phyloP scores from a whole-genome alignment of 2,888 invertebrate genomes.

The Lagria hirta region DNA sequence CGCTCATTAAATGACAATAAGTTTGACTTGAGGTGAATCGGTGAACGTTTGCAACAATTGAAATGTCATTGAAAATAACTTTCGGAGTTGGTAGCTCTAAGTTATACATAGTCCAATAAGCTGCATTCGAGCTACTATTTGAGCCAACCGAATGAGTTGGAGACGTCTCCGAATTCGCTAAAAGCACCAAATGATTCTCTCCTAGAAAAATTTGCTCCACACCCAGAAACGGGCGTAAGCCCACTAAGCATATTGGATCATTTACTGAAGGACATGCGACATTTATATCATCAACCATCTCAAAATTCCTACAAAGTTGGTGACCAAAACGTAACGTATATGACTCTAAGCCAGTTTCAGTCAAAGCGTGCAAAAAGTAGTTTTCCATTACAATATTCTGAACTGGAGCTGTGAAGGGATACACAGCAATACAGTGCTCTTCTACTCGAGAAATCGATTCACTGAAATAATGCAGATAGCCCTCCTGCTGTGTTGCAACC shows the following conservation, averaged over 20 bases:
- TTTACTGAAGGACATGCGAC: slow-evolving; percentile 59
- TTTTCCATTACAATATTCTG: slow-evolving; percentile 67
- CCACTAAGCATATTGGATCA: slow-evolving; percentile 67
- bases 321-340: slow-evolving; percentile 70
- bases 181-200: slow-evolving; percentile 57
- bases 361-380: slow-evolving; percentile 71
- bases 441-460: slow-evolving; percentile 45
- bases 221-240: slow-evolving; percentile 67
- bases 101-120: slow-evolving; percentile 72
- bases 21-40: slow-evolving; percentile 65
- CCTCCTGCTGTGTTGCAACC: slow-evolving; percentile 67
- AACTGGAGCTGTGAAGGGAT: slow-evolving; percentile 73
- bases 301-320: slow-evolving; percentile 58
- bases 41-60: slow-evolving; percentile 66
- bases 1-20: slow-evolving; percentile 71
- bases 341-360: slow-evolving; percentile 74
- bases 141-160: slow-evolving; percentile 54
- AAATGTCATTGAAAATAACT: slow-evolving; percentile 69
- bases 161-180: slow-evolving; percentile 62
- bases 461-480: slow-evolving; percentile 71
- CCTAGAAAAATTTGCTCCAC: slow-evolving; percentile 59
- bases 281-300: slow-evolving; percentile 54
- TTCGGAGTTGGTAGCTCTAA: slow-evolving; percentile 66
- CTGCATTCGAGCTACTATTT: slow-evolving; percentile 49
- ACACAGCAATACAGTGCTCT: slow-evolving; percentile 63